Evolutionary conservation across 92 coral and sea anemone species (phyloP), one percentile per base, ranked within the genome.

Genomic region (Metridium senile): DNA sequence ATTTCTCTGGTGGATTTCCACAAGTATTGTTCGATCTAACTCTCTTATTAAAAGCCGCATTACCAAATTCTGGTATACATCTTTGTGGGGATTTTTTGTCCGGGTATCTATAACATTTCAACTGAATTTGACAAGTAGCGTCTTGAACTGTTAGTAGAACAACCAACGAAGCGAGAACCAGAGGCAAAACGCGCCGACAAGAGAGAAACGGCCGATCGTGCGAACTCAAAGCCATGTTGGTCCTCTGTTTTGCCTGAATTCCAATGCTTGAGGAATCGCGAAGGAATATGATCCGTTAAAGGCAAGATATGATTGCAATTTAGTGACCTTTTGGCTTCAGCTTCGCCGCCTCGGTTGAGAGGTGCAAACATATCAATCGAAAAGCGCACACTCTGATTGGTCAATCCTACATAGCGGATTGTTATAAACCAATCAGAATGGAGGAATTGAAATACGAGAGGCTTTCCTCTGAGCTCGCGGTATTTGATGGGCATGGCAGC

Each of bases 41-140:
- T 34, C 79, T 51, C 68, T 91, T 93, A 21, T 62, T 71, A 62
- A 87, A 92, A 33, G 97, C 99, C 26, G 99, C 99, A 70, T 95
- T 95, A 23, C 87, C 97, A 63, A 95, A 95, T 53, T 88, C 90
- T 2, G 99, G 99, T 86, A 95, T 93, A 70, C 99, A 95, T 33
- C 99, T 81, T 39, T 65, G 78, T 23, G 93, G 88, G 21, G 54
- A 25, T 30, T 17, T 61, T 23, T 66, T 80, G 34, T 80, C 84
- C 68, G 70, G 68, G 39, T 78, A 76, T 35, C 73, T 72, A 33
- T 84, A 86, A 63, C 97, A 91, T 26, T 86, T 85, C 32, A 84
- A 51, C 57, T 21, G 83, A 28, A 64, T 18, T 52, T 78, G 75
- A 9, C 33, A 67, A 23, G 18, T 57, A 20, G 68, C 23, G 22